Conservation (phyloP, 2,797 vertebrate species). For the Sciurus carolinensis region DNA sequence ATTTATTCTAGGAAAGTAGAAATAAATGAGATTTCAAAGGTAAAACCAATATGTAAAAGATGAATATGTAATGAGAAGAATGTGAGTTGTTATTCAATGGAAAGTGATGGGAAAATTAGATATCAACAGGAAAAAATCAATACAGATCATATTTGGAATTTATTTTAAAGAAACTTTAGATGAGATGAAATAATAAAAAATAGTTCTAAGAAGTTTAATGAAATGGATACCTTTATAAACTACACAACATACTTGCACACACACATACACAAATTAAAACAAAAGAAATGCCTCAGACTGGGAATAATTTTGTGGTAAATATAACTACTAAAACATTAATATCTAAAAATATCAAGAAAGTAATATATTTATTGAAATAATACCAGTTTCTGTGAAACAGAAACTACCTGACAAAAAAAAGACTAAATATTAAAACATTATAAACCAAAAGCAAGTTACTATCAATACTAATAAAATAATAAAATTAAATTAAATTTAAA, state of each 20-base stretch:
- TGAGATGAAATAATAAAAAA: neutral
- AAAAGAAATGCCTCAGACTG: neutral
- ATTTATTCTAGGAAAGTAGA: constrained; percentile 24
- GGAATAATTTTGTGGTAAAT: constrained; percentile 37
- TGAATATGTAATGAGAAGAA: neutral
- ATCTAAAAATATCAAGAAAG: neutral
- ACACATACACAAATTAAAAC: neutral
- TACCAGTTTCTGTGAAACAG: neutral
- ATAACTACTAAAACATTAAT: constrained; percentile 13
- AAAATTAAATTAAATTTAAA: neutral
- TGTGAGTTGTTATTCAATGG: neutral
- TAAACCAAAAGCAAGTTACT: neutral
- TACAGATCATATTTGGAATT: neutral
- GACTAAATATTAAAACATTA: constrained; percentile 17
- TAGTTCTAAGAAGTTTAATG: neutral
- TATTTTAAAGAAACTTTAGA: constrained; percentile 1
- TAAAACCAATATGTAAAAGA: neutral
- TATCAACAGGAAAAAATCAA: constrained; percentile 27
- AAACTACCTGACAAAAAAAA: constrained; percentile 26
- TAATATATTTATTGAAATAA: constrained; percentile 1
- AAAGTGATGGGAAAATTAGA: neutral
- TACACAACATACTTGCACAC: neutral
- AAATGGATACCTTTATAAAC: constrained; percentile 38
- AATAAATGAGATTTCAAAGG: constrained; percentile 17
- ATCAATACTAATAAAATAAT: constrained; percentile 18